A percentile compares a stretch with the other conserved stretches of the same genome.
phyloP scores from a whole-genome alignment of 2,888 invertebrate genomes.

The Hypercompe scribonia region DNA sequence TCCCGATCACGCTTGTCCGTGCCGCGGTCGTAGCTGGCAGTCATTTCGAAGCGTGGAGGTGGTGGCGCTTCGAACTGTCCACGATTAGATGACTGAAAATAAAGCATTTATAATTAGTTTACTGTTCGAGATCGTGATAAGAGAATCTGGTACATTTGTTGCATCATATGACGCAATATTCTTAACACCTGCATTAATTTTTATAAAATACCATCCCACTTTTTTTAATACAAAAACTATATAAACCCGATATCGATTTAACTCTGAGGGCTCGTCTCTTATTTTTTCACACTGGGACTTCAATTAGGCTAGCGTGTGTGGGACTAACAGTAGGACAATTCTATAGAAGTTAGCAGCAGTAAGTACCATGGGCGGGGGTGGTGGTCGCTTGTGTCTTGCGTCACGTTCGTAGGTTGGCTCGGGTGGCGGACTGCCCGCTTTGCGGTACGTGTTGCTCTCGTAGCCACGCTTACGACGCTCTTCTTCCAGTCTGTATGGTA shows the following conservation, averaged over 20 bases:
- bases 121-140: neutral
- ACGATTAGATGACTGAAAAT: constrained; percentile 68
- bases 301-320: no score
- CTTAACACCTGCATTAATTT: no score
- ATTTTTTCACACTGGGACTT: no score
- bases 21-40: constrained; percentile 76
- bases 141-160: no score
- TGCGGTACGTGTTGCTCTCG: constrained; percentile 79
- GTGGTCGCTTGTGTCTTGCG: constrained; percentile 73
- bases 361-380: constrained; percentile 72
- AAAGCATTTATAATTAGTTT: neutral
- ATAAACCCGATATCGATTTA: no score
- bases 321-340: no score
- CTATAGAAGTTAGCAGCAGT: no score
- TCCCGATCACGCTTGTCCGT: constrained; percentile 78
- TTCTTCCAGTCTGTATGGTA: constrained; percentile 81
- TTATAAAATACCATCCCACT: no score
- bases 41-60: constrained; percentile 86
- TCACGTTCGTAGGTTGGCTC: constrained; percentile 79
- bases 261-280: no score
- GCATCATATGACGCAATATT: no score
- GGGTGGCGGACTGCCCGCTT: constrained; percentile 75
- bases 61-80: constrained; percentile 86
- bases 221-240: no score
- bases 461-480: constrained; percentile 87